Conservation (phyloP, 2,888 invertebrate genomes). For the Hypomecis atomaria region DNA sequence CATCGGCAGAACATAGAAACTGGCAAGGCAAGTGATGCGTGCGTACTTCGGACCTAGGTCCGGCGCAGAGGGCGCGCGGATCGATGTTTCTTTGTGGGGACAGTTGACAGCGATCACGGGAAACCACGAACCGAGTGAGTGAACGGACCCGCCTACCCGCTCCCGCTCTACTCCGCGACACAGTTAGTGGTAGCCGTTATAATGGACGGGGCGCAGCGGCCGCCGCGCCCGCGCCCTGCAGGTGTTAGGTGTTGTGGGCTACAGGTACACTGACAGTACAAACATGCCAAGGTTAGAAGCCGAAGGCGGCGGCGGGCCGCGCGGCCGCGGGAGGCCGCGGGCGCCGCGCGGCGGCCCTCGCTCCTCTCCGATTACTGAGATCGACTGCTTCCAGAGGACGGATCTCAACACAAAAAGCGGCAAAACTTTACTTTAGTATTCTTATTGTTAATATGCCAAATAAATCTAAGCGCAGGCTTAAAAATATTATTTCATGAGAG, state of each 20-base stretch:
- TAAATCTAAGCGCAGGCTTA: slow-evolving; percentile 77
- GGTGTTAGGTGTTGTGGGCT: slow-evolving; percentile 66
- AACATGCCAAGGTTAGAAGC: slow-evolving; percentile 66
- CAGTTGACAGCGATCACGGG: slow-evolving; percentile 77
- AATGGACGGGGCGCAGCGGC: slow-evolving; percentile 50
- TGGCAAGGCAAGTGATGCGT: slow-evolving; percentile 82
- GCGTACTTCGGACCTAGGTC: slow-evolving; percentile 67
- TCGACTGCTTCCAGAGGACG: slow-evolving; percentile 65
- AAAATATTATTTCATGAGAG: slow-evolving; percentile 74
- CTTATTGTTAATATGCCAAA: slow-evolving; percentile 77
- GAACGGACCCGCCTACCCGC: slow-evolving; percentile 61
- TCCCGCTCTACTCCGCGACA: slow-evolving; percentile 45
- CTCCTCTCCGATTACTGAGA: slow-evolving; percentile 57
- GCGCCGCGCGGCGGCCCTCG: slow-evolving; percentile 1
- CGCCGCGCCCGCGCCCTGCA: slow-evolving; percentile 55
- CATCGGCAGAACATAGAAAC: slow-evolving; percentile 83
- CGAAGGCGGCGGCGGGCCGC: slow-evolving; percentile 49
- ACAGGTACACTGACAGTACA: slow-evolving; percentile 63
- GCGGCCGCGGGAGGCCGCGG: slow-evolving; percentile 53
- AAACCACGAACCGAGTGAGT: slow-evolving; percentile 61
- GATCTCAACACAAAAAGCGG: slow-evolving; percentile 80
- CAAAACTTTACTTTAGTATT: slow-evolving; percentile 62
- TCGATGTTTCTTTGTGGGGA: slow-evolving; percentile 78
- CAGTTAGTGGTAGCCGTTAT: slow-evolving; percentile 79
- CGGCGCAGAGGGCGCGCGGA: slow-evolving; percentile 40